These are phyloP conservation scores for Chelon labrosus DNA, from an alignment of 2,797 vertebrate genomes.

Conservation along the genomic window DNA sequence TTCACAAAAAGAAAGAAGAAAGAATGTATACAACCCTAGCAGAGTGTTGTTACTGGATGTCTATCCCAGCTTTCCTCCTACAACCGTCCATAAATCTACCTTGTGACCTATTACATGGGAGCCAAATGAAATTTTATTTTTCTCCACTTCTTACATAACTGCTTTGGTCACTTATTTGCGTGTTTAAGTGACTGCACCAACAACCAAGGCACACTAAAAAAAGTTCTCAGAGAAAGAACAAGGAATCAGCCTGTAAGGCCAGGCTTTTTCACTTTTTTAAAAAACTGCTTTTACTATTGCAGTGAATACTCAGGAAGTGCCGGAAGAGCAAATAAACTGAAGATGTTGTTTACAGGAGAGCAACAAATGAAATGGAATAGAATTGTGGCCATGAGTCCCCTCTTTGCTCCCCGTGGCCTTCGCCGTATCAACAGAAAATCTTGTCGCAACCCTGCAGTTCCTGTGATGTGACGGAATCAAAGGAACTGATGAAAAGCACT, in stretches of 20 bases:
- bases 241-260: not conserved
- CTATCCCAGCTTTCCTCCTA: too few species aligned
- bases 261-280: not conserved
- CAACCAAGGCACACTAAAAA: not conserved
- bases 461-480: not conserved
- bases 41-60: too few species aligned
- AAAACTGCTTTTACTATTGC: not conserved
- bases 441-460: not conserved
- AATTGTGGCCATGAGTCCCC: not conserved
- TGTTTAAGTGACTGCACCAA: too few species aligned
- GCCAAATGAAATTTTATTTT: too few species aligned
- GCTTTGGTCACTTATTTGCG: not conserved
- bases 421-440: not conserved
- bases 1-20: too few species aligned
- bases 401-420: not conserved
- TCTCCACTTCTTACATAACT: not conserved
- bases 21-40: too few species aligned
- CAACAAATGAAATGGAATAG: not conserved
- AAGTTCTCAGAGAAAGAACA: not conserved
- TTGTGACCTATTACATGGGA: too few species aligned
- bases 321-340: slow-evolving; percentile 3
- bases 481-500: not conserved
- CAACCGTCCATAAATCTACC: too few species aligned
- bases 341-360: not conserved
- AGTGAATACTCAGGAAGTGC: not conserved